phyloP scores from a whole-genome alignment of 2,113 vertebrate species.

The Corvus moneduloides region DNA sequence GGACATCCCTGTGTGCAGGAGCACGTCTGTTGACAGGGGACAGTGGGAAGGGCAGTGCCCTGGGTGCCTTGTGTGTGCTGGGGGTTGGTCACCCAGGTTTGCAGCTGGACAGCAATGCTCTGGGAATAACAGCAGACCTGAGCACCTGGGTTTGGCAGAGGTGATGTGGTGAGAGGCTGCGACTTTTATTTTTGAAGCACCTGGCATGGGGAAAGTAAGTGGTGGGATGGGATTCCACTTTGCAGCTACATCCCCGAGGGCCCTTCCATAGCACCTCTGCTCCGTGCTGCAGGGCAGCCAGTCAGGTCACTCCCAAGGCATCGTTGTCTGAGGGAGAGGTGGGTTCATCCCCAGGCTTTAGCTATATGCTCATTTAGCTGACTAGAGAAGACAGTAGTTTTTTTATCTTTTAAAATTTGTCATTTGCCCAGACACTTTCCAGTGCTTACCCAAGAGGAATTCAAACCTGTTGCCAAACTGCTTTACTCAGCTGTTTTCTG shows the following conservation, averaged over 20 bases:
- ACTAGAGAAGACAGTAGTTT: rapidly evolving
- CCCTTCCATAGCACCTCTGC: not conserved
- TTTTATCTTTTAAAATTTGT: not conserved
- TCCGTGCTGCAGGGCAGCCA: rapidly evolving
- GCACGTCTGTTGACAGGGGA: not conserved
- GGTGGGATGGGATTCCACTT: not conserved
- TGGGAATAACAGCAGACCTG: not conserved
- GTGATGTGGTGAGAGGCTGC: not conserved
- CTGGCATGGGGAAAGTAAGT: not conserved
- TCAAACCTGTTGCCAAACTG: not conserved
- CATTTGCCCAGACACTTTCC: not conserved
- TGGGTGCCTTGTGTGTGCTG: not conserved
- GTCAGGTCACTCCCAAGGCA: not conserved
- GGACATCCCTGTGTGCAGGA: not conserved
- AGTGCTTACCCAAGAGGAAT: not conserved
- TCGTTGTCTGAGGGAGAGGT: rapidly evolving
- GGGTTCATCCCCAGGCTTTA: not conserved
- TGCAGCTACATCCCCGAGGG: not conserved
- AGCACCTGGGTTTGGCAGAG: not conserved
- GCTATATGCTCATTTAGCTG: not conserved
- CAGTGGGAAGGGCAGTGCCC: not conserved
- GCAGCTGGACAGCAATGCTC: not conserved
- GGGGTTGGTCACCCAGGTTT: not conserved
- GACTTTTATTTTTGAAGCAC: not conserved
- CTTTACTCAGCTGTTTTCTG: not conserved